phyloP scores from a whole-genome alignment of 2,888 invertebrate species.

The Archaeoteleia sp. region DNA sequence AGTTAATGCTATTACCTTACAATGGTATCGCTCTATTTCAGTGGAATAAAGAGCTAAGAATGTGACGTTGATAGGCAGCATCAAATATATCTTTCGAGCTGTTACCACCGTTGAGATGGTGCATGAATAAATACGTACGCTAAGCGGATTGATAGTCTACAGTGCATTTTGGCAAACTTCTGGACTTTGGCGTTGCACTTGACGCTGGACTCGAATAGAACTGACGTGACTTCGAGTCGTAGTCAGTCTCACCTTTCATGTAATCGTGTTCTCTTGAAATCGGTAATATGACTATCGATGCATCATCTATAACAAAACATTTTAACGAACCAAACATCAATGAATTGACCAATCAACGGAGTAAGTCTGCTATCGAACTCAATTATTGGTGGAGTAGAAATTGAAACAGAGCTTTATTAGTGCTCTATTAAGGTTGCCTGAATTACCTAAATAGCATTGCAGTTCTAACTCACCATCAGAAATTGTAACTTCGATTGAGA shows the following conservation, averaged over 20 bases:
- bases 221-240: slow-evolving; percentile 21
- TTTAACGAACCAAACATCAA: slow-evolving; percentile 23
- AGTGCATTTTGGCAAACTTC: slow-evolving; percentile 66
- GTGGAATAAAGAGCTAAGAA: background rate
- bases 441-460: too few relatives aligned
- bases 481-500: too few relatives aligned
- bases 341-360: too few relatives aligned
- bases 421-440: too few relatives aligned
- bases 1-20: too few relatives aligned
- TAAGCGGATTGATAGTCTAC: slow-evolving; percentile 67
- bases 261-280: slow-evolving; percentile 21
- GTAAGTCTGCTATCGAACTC: too few relatives aligned
- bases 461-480: too few relatives aligned
- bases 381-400: too few relatives aligned
- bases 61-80: slow-evolving; percentile 37
- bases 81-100: slow-evolving; percentile 47
- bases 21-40: too few relatives aligned
- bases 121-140: slow-evolving; percentile 62
- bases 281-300: slow-evolving; percentile 25
- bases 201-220: slow-evolving; percentile 57
- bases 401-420: too few relatives aligned
- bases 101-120: slow-evolving; percentile 10
- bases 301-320: slow-evolving; percentile 3
- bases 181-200: slow-evolving; percentile 27
- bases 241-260: slow-evolving; percentile 9